Base-by-base conservation (phyloP, 2,113 vertebrate genomes). In the Leuciscus idus region DNA sequence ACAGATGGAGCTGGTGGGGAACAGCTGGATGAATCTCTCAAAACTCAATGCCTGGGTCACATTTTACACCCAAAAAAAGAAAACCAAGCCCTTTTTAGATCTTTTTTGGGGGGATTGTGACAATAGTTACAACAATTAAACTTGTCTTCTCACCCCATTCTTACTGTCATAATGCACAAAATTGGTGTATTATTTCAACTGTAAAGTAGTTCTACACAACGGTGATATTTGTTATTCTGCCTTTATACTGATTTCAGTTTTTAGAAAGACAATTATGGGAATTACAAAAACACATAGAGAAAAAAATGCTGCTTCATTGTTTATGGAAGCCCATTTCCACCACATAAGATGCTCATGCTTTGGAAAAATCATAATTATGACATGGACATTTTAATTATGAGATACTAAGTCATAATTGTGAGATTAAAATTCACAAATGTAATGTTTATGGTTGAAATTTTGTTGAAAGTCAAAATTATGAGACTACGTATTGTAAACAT, bases 1-100 rank as follows among this genome's bases (percentile, higher is more conserved):
- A 84, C 39, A 70, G 79, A 59, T 87, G 82, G 87, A 62, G 50
- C 78, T 73, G 83, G 77, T 83, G 89, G 76, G 80, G 77, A 80
- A 21, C 78, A 19, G 8, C 39, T 43, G 21, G 48, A 52, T 73
- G 64, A 73, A 73, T 72, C 81, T 83, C 26, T 39, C 26, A 70
- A 30, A 30, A 13, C 13, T 17, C 26, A 2, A 70, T 82, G 80
- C 50, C 80, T 48, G 46, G 8, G 23, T 57, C 30, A 57, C 39
- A 28, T 66, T 57, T 78, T 23, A 33, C 28, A 15, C 48, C 15
- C 26, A 57, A 55, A 21, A 55, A 30, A 36, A 21, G 36, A 36
- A 70, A 9, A 17, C 4, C 0, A 36, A 39, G 21, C 8, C 1
- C 21, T 19, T 70, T 36, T 70, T 68, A 68, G 30, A 21, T 0